A percentile compares a stretch with the other conserved stretches of the same genome.
These are phyloP conservation scores for Bombus haemorrhoidalis DNA, from an alignment of 1,140 invertebrate species.

Conservation along the genomic window DNA sequence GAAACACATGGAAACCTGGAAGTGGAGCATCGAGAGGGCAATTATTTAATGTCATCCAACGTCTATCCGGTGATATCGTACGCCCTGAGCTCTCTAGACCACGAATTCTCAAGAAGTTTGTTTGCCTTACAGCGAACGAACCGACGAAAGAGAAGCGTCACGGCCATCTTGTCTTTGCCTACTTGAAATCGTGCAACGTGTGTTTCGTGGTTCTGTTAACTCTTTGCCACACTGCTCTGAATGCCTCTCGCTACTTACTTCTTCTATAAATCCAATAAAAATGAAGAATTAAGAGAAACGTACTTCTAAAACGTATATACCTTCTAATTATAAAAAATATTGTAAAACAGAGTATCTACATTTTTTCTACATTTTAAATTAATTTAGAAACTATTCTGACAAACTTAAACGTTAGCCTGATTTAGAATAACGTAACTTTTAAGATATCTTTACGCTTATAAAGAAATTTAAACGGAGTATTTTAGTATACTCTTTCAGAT, in stretches of 20 bases:
- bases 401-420: too few species aligned
- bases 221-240: not conserved
- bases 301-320: not conserved
- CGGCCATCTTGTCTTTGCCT: conserved; percentile 73
- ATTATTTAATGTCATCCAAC: conserved; percentile 50
- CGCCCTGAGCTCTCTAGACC: conserved; percentile 51
- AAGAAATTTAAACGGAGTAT: not conserved
- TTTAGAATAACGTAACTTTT: not conserved
- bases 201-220: conserved; percentile 4
- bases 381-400: not conserved
- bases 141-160: conserved; percentile 75
- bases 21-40: conserved; percentile 44
- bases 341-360: not conserved
- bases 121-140: conserved; percentile 75
- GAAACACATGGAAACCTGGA: conserved; percentile 41
- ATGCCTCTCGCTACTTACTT: not conserved
- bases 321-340: not conserved
- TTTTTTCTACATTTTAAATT: not conserved
- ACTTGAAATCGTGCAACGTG: conserved; percentile 46
- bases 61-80: conserved; percentile 39
- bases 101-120: conserved; percentile 76
- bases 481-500: not conserved
- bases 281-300: not conserved
- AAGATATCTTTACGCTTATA: not conserved
- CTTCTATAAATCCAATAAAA: not conserved